Base-by-base conservation (phyloP, 2,113 vertebrate genomes). In the Ariopsis seemanni region DNA sequence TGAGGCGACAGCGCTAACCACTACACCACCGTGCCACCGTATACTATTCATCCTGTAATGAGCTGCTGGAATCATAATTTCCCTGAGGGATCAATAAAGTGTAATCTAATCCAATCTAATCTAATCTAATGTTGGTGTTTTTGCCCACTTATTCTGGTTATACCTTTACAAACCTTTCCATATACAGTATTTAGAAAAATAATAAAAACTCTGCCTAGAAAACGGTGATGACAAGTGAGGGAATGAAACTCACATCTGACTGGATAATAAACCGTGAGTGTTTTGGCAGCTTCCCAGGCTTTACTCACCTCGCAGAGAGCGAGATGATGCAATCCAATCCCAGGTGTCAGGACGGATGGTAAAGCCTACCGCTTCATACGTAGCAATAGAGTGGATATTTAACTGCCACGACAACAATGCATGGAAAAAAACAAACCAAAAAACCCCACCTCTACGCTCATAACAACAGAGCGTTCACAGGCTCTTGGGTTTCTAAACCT, bases 281-380 rank as follows among this genome's bases (percentile, higher is more conserved):
- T 85, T 62, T 50, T 77, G 69, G 57, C 71, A 85, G 53, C 53
- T 22, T 50, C 22, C 9, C 57, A 77, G 84, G 57, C 84, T 85
- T 75, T 85, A 75, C 69, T 85, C 72, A 75, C 55, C 84, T 85
- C 63, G 63, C 71, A 75, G 55, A 77, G 42, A 80, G 77, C 75
- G 48, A 22, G 62, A 22, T 80, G 85, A 86, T 67, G 85, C 77
- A 86, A 86, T 34, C 25, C 77, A 80, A 86, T 34, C 25, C n/a
- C 62, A 80, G 75, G 60, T 80, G 63, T 82, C 22, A 48, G 85
- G 52, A 15, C n/a, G 30, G 63, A 71, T 79, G 63, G 18, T 25
- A 58, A 14, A 42, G 27, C 62, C 48, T 71, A 48, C 3, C n/a
- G 42, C 22, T 71, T 10, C 34, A 7, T 48, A 55, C 18, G 80